These are phyloP conservation scores for Danio albolineatus DNA, from an alignment of 2,797 vertebrate genomes.

Conservation along the genomic window DNA sequence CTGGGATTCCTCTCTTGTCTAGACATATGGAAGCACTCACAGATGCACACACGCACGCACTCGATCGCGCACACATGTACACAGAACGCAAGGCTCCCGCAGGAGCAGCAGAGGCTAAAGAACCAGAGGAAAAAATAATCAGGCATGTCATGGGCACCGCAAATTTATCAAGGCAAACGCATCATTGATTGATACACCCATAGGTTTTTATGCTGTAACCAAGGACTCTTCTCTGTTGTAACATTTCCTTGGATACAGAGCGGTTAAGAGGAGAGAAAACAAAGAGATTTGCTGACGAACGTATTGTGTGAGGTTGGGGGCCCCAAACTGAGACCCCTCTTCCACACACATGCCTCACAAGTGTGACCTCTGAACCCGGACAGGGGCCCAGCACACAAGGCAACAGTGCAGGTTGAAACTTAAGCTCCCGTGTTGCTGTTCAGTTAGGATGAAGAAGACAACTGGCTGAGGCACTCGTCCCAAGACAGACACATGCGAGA, in stretches of 20 bases:
- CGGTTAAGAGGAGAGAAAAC: slow-evolving; percentile 47
- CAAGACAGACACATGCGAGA: slow-evolving; percentile 31
- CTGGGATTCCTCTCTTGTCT: slow-evolving; percentile 64
- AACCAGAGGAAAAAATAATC: slow-evolving; percentile 51
- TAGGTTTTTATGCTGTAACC: slow-evolving; percentile 29
- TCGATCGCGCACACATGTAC: slow-evolving; percentile 28
- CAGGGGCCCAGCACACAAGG: slow-evolving; percentile 60
- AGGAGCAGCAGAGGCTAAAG: slow-evolving; percentile 43
- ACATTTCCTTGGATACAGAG: slow-evolving; percentile 54
- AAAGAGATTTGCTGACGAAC: slow-evolving; percentile 61
- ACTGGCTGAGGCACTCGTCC: slow-evolving; percentile 60
- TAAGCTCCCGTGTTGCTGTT: slow-evolving; percentile 70
- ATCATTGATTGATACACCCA: slow-evolving; percentile 40
- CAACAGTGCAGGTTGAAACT: slow-evolving; percentile 68
- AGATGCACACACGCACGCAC: slow-evolving; percentile 24
- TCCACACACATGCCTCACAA: slow-evolving; percentile 60
- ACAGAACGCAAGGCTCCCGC: slow-evolving; percentile 47
- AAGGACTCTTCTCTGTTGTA: slow-evolving; percentile 46
- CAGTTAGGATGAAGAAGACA: slow-evolving; percentile 69
- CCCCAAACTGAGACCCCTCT: slow-evolving; percentile 53
- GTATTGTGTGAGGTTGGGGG: slow-evolving; percentile 57
- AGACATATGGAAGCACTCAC: slow-evolving; percentile 68
- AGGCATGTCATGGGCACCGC: slow-evolving; percentile 26
- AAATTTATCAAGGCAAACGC: slow-evolving; percentile 56
- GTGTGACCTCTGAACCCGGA: slow-evolving; percentile 70